Conservation (phyloP, 2,888 invertebrate species). For the Anaspis maculata region DNA sequence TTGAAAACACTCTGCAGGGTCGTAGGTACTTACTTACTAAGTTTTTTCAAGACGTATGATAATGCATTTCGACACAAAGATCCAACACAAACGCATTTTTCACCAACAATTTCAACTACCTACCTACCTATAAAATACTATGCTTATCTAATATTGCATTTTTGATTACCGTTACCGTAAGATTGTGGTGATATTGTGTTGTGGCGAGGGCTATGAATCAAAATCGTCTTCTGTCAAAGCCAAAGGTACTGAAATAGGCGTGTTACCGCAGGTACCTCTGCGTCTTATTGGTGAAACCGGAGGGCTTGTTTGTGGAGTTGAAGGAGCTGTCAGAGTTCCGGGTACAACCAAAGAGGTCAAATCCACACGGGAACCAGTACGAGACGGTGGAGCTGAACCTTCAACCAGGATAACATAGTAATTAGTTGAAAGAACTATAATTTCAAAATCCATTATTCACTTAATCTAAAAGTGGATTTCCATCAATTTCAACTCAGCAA, state of each 20-base stretch:
- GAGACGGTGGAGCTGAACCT: conserved; percentile 66
- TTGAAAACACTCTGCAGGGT: no score
- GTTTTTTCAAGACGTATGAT: no score
- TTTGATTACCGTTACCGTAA: no score
- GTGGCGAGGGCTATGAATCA: conserved; percentile 25
- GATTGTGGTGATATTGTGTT: no score
- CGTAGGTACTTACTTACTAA: no score
- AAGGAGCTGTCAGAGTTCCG: conserved; percentile 63
- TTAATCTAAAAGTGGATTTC: conserved; percentile 4
- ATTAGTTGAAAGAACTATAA: background rate
- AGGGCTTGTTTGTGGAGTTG: conserved; percentile 65
- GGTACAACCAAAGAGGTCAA: conserved; percentile 54
- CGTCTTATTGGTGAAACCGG: conserved; percentile 60
- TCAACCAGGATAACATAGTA: conserved; percentile 8
- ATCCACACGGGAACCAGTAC: conserved; percentile 64
- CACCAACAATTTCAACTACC: no score
- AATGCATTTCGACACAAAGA: no score
- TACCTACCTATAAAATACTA: no score
- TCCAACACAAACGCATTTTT: no score
- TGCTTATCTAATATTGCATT: no score
- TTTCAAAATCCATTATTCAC: background rate
- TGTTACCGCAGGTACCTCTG: no score
- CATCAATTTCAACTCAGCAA: no score
- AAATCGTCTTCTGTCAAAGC: conserved; percentile 32
- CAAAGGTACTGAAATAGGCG: conserved; percentile 21